These are phyloP conservation scores for Coecobrya sp. DNA, from an alignment of 2,888 invertebrate species.

Conservation along the genomic window DNA sequence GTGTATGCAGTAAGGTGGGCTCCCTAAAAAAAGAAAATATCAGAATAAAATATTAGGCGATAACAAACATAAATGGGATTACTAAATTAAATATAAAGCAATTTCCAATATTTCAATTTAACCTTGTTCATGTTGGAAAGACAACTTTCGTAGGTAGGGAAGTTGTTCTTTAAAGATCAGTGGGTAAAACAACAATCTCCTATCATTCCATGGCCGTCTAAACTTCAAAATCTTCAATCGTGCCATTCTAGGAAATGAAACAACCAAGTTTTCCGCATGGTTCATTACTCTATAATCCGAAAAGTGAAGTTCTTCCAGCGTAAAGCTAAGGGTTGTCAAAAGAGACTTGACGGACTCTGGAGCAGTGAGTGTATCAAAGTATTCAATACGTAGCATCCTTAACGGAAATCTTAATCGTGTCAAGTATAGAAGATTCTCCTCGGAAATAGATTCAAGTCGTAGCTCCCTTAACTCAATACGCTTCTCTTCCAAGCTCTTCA, in stretches of 20 bases:
- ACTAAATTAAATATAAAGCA: too few species aligned
- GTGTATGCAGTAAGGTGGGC: slow-evolving; percentile 78
- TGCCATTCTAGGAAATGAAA: slow-evolving; percentile 75
- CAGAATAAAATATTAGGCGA: neutral
- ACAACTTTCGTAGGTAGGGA: slow-evolving; percentile 66
- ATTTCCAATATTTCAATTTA: neutral
- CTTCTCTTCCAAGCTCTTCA: slow-evolving; percentile 73
- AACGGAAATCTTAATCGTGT: slow-evolving; percentile 71
- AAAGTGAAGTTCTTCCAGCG: slow-evolving; percentile 76
- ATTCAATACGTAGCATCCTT: slow-evolving; percentile 75
- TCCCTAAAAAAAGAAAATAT: slow-evolving; percentile 45
- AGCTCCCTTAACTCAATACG: slow-evolving; percentile 69
- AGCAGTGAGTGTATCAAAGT: slow-evolving; percentile 77
- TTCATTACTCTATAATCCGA: slow-evolving; percentile 78
- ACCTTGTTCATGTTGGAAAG: slow-evolving; percentile 78
- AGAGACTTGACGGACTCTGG: slow-evolving; percentile 76
- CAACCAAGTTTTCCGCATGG: slow-evolving; percentile 74
- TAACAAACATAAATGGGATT: neutral
- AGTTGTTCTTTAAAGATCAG: slow-evolving; percentile 72
- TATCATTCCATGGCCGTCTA: slow-evolving; percentile 75
- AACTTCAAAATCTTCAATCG: slow-evolving; percentile 65
- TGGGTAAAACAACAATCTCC: slow-evolving; percentile 71
- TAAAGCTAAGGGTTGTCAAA: slow-evolving; percentile 77
- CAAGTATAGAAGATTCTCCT: slow-evolving; percentile 71
- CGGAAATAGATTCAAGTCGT: slow-evolving; percentile 74